These are phyloP conservation scores for Calvadosia cruxmelitensis DNA, from an alignment of 30 jellyfish, hydroid and myxozoan species.

Conservation along the genomic window DNA sequence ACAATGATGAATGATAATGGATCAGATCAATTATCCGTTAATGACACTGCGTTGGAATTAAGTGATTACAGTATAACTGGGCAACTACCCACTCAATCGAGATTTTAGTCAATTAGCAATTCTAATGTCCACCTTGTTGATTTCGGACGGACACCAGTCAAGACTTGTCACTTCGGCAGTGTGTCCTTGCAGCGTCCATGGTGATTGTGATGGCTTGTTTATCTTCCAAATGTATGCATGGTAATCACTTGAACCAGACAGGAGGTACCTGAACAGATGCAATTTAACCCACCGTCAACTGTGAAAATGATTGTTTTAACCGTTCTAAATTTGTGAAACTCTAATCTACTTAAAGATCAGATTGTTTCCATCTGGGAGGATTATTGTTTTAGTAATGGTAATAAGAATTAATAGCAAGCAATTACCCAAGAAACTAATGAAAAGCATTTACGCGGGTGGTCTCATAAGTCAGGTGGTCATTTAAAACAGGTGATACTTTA, in stretches of 20 bases:
- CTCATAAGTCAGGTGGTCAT: neutral
- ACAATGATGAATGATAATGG: no score
- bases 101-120: no score
- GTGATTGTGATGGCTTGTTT: constrained; percentile 46
- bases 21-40: no score
- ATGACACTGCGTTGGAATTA: no score
- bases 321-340: neutral
- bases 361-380: no score
- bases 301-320: no score
- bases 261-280: constrained; percentile 40
- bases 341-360: neutral
- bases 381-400: no score
- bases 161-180: constrained; percentile 95
- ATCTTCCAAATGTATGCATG: constrained; percentile 81
- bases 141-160: constrained; percentile 86
- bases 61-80: no score
- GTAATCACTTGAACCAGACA: constrained; percentile 89
- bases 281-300: neutral
- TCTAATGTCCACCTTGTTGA: constrained; percentile 87
- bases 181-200: constrained; percentile 96
- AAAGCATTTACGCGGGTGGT: neutral
- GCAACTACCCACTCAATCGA: no score
- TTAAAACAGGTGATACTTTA: no score
- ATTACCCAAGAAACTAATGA: no score
- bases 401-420: no score